A percentile compares a stretch with the other conserved stretches of the same genome.
Evolutionary conservation across 2,888 invertebrate species (phyloP).

Genomic region (Piscicola geometra): DNA sequence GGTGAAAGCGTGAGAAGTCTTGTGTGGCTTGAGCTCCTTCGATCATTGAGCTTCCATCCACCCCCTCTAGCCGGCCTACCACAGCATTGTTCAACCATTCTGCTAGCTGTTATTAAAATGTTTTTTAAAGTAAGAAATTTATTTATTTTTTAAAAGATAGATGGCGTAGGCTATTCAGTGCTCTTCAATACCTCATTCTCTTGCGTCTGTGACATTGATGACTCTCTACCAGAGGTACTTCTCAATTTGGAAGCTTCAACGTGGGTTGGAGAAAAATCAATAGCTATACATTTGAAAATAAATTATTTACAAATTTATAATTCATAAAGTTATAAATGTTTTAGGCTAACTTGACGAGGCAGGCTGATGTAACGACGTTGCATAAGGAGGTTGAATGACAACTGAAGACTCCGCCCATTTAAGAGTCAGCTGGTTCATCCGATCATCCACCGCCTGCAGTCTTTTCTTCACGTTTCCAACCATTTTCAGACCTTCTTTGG

Average conservation of each 20-base stretch:
- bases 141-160: background rate
- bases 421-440: conserved; percentile 47
- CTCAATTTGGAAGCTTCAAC: too few species aligned
- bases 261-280: too few species aligned
- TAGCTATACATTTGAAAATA: too few species aligned
- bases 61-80: conserved; percentile 2
- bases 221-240: background rate
- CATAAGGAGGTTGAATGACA: background rate
- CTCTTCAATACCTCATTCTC: background rate
- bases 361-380: too few species aligned
- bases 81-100: background rate
- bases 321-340: too few species aligned
- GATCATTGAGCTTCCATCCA: background rate
- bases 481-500: conserved; percentile 48
- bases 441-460: conserved; percentile 48
- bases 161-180: background rate
- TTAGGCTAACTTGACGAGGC: too few species aligned
- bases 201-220: background rate
- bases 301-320: too few species aligned
- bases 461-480: conserved; percentile 48
- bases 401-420: conserved; percentile 46
- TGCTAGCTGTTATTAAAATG: background rate
- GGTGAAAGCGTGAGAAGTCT: background rate
- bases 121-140: background rate
- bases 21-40: background rate